These are phyloP conservation scores for Gallinago jamesoni DNA, from an alignment of 2,113 vertebrate species.

Conservation along the genomic window DNA sequence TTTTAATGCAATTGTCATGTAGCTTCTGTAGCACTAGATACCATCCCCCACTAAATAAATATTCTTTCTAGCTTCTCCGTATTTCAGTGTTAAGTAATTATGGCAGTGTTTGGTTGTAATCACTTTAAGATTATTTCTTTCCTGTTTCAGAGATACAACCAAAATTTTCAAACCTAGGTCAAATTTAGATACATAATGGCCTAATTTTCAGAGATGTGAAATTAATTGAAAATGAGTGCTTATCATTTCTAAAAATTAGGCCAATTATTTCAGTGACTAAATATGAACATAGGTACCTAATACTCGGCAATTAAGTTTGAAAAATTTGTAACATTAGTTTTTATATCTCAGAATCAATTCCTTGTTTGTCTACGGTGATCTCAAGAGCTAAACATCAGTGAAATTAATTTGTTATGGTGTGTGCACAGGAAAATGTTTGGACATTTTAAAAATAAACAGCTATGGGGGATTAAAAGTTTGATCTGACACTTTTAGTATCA, in stretches of 20 bases:
- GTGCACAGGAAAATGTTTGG: conserved; percentile 18
- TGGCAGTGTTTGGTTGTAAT: not conserved
- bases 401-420: conserved; percentile 38
- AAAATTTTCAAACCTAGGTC: conserved; percentile 39
- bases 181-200: conserved; percentile 26
- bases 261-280: conserved; percentile 58
- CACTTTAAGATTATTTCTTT: not conserved
- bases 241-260: conserved; percentile 55
- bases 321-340: conserved; percentile 3
- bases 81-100: not conserved
- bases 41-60: not conserved
- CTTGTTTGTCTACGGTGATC: not conserved
- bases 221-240: conserved; percentile 57
- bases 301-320: conserved; percentile 1
- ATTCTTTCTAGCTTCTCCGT: not conserved
- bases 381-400: conserved; percentile 13
- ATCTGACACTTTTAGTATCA: not conserved
- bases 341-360: conserved; percentile 16
- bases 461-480: conserved; percentile 18
- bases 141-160: not conserved
- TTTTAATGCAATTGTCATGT: not conserved
- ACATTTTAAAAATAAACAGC: conserved; percentile 41
- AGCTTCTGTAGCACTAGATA: not conserved
- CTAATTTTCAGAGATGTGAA: conserved; percentile 54
- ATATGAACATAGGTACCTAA: conserved; percentile 43